Evolutionary conservation across 2,888 invertebrate genomes (phyloP), one percentile per base, ranked within the genome.

Genomic region (Germaria angustata): DNA sequence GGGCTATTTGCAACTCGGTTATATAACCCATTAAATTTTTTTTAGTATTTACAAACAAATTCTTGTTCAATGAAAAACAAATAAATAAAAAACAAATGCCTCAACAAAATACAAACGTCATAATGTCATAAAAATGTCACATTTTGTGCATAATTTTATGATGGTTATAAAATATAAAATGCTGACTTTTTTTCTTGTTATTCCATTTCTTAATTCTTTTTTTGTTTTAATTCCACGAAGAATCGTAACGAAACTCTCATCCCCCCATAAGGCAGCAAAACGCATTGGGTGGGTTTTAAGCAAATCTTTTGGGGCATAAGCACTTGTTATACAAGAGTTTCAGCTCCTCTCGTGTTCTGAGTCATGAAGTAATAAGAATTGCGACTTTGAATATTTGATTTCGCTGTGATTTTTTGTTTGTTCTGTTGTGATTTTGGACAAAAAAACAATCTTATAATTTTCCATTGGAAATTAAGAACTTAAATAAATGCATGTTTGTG

Each of bases 91-190:
- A 68, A 59, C 39, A 75, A 34, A 22, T 20, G 39, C 39, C 22
- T 63, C 66, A 61, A 83, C 59, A 63, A 76, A 71, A 66, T 51
- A 66, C 76, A 81, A 87, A 88, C 86, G 89, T 89, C 89, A 88
- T 87, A 88, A 88, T 89, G 89, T 88, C 89, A 88, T 89, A 89
- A 89, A 89, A 89, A 88, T 89, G 89, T 89, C 89, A 89, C 89
- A 89, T 89, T 88, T 87, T 89, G 89, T 89, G 87, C 88, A 89
- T 88, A 89, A 89, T 88, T 89, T 89, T 89, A 89, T 88, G 89
- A 89, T 86, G 87, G 87, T 87, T 86, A 86, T 86, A 86, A 87
- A 87, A 87, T 88, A 89, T 88, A 89, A 89, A 89, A 88, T 87
- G 88, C 78, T 34, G 24, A 51, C 69, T 72, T 72, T 68, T 68